phyloP scores from a whole-genome alignment of 2,113 vertebrate species.

The Neoarius graeffei region DNA sequence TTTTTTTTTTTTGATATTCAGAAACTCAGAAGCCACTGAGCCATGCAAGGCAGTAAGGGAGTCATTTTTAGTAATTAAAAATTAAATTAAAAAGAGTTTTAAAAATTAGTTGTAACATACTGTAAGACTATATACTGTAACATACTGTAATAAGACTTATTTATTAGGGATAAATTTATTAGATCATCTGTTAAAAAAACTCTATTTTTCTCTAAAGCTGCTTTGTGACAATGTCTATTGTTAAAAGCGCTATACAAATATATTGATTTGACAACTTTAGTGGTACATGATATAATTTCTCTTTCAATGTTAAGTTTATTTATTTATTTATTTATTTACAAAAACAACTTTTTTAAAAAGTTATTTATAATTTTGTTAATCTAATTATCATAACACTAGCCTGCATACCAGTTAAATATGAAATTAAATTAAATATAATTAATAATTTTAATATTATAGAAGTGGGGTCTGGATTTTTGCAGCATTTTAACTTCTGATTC shows the following conservation, averaged over 20 bases:
- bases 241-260: too few species aligned
- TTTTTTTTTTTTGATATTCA: neutral
- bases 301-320: neutral
- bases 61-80: neutral
- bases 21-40: neutral
- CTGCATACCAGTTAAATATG: neutral
- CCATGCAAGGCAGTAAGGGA: neutral
- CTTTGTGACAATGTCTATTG: too few species aligned
- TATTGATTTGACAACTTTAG: neutral
- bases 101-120: neutral
- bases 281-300: neutral
- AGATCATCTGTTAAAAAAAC: too few species aligned
- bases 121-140: too few species aligned
- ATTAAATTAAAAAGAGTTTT: neutral
- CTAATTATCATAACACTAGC: neutral
- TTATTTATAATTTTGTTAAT: neutral
- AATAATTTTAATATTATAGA: neutral
- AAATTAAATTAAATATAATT: neutral
- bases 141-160: too few species aligned
- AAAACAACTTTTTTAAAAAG: neutral
- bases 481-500: neutral
- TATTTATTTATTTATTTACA: neutral
- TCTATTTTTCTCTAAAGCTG: too few species aligned
- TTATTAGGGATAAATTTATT: too few species aligned
- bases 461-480: neutral